phyloP scores from a whole-genome alignment of 2,888 invertebrate genomes.

The Panopea generosa region DNA sequence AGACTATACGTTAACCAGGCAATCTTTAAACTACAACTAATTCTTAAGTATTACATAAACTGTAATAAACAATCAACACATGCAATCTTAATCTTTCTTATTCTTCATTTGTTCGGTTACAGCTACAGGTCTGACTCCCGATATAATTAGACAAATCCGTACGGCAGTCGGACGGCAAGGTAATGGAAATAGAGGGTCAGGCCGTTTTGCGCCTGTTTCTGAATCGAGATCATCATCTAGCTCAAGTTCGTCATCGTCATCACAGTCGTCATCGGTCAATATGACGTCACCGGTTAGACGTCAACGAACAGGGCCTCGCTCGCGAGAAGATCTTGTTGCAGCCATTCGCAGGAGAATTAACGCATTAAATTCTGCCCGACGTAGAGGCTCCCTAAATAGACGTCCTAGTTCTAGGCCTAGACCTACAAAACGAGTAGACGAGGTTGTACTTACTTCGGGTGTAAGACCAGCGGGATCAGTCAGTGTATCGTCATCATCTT shows the following conservation, averaged over 20 bases:
- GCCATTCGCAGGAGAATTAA: conserved; percentile 34
- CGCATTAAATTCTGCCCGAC: background rate
- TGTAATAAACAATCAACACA: too few relatives aligned
- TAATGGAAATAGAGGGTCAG: background rate
- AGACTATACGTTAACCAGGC: background rate
- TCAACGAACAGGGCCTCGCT: conserved; percentile 15
- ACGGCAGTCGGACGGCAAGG: conserved; percentile 7
- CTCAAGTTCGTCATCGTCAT: conserved; percentile 25
- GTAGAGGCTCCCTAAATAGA: background rate
- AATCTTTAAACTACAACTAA: background rate
- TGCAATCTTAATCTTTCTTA: too few relatives aligned
- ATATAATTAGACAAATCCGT: conserved; percentile 43
- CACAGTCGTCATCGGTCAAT: conserved; percentile 33
- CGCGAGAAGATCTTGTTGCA: conserved; percentile 42
- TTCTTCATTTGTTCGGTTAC: too few relatives aligned
- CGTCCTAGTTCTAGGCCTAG: background rate
- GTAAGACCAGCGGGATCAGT: conserved; percentile 21
- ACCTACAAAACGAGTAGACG: conserved; percentile 22
- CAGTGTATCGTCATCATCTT: conserved; percentile 14
- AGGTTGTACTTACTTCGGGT: conserved; percentile 21
- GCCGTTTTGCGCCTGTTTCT: background rate
- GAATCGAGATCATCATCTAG: conserved; percentile 16
- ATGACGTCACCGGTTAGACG: background rate
- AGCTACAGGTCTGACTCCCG: conserved; percentile 38
- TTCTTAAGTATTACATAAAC: background rate